Base-by-base conservation (phyloP, 2,888 invertebrate genomes). In the Dromius quadrimaculatus region DNA sequence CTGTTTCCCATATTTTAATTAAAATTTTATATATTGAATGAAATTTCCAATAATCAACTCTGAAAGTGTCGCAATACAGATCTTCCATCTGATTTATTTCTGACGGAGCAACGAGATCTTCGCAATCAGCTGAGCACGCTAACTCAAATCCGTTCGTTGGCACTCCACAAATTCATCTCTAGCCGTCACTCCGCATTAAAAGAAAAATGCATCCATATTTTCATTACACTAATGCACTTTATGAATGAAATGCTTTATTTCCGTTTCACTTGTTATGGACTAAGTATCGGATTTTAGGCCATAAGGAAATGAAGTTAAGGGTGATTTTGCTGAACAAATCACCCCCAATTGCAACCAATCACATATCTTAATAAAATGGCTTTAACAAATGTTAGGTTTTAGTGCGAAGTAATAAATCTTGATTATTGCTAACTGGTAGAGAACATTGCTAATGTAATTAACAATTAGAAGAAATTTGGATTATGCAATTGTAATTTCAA, bases 161-260 rank as follows among this genome's bases (percentile, higher is more conserved):
- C 22, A 22, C 20, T 17, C 45, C 47, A 19, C 32, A 13, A 19
- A 36, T 59, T 34, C 38, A 59, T 59, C 36, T 36, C 59, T 59
- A 19, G n/a, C 28, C 11, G 50, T 59, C 59, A 11, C 36, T 4
- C 19, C 20, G 36, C 38, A 59, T 59, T 36, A 34, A 59, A 59
- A 59, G 34, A 34, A 59, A 59, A 59, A 59, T 59, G 59, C 59
- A 59, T 59, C 59, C 36, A 59, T 59, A 59, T 59, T 59, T 59
- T 59, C 59, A 59, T 59, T 59, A 59, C 36, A 59, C 59, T 59
- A 59, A 59, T 59, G 59, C 59, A 59, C 38, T 34, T 59, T 59
- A 59, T 59, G 59, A 59, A 36, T 59, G 59, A 59, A 59, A 59
- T 38, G 59, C 38, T 59, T 59, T 59, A 59, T 59, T 47, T 59